Evolutionary conservation across 2,797 vertebrate species (phyloP), one percentile per base, ranked within the genome.

Genomic region (Eulemur albifrons): DNA sequence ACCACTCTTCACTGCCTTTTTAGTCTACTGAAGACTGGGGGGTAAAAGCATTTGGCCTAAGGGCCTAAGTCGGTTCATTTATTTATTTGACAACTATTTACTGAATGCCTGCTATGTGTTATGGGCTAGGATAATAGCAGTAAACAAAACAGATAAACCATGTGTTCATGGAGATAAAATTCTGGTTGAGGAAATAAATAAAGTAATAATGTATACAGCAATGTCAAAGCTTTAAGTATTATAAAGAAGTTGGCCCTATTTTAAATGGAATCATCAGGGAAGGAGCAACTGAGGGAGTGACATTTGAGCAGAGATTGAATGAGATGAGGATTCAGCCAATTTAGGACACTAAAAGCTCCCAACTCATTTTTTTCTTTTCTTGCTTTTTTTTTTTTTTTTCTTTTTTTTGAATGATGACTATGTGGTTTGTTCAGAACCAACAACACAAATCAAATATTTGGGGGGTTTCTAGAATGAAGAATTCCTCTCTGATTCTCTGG

Each of bases 1-100:
- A 67, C 21, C 13, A 45, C 4, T 86, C 12, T 63, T 14, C 2
- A 48, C 1, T 2, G 27, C 59, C 32, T 85, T 79, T 79, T 57
- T 23, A 57, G 57, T n/a, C 4, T 20, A 8, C 3, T 48, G 15
- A 67, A 63, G 21, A 12, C 10, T 72, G 30, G 59, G 4, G 14
- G 4, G 14, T 84, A 75, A 85, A 88, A 57, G 4, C 27, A 90
- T 90, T 90, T 70, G 43, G 30, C 52, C 40, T 32, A 35, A 77
- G 21, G 21, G 23, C 61, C 52, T 73, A 43, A 67, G 18, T 80
- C 54, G 45, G 48, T 27, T 63, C n/a, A 25, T 69, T 59, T 27
- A 79, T 5, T 75, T 75, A 83, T 67, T 91, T 45, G 32, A 88
- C n/a, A 90, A 54, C 18, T 50, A 50, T 65, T 82, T 72, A 81